Base-by-base conservation (phyloP, 2,888 invertebrate species). In the Parnassius smintheus region DNA sequence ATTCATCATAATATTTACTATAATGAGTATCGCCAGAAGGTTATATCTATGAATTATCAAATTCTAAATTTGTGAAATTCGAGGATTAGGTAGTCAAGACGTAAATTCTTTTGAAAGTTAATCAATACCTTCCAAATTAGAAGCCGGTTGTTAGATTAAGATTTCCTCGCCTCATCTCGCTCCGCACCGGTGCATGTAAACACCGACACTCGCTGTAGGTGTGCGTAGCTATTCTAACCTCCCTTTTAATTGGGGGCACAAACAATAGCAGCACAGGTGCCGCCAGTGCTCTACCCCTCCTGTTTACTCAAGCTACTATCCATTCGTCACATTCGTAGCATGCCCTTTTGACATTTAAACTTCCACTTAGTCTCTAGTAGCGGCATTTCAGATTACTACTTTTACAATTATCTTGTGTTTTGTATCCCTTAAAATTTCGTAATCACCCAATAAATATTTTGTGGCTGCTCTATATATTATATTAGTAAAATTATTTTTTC, bases 201-300 rank as follows among this genome's bases (percentile, higher is more conserved):
- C 85, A 85, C 74, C 76, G 74, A 50, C 61, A 52, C 45, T 75
- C 76, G 68, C 50, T 45, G 59, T 48, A 56, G 72, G 88, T 89
- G 82, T 87, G 86, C 87, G 78, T 78, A 83, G 77, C 80, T 80
- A 76, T 90, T 90, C 77, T 80, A 81, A 81, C 87, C 76, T 75
- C 76, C 75, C 75, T 71, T 78, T 80, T 89, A 91, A 91, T 85
- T 90, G 84, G 82, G 82, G 83, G 78, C 77, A 85, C 85, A 91
- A 88, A 91, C 88, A 91, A 59, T 65, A 62, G 64, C 66, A 72
- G 73, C 85, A 85, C 86, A 86, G 86, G 85, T 84, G 87, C 87
- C 86, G 86, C 80, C 76, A 74, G 72, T 76, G 71, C 77, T 67
- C 69, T 68, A 66, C 73, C 64, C 66, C 80, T 62, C 66, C 80